phyloP scores from a whole-genome alignment of 2,113 vertebrate genomes.

The Hemichromis elongatus region DNA sequence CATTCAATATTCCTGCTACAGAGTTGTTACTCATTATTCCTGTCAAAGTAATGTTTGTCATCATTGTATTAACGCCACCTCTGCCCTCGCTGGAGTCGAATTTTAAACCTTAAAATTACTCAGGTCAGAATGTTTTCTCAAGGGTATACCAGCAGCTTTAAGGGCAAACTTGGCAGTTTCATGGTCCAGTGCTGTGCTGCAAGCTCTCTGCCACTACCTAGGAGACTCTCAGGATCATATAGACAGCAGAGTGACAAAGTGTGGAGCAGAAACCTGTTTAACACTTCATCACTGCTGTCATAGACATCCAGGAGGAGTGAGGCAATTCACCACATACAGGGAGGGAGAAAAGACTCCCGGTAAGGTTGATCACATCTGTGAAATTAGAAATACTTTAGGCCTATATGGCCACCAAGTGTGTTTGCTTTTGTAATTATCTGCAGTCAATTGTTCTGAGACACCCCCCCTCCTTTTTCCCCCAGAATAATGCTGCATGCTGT shows the following conservation, averaged over 20 bases:
- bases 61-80: conserved; percentile 14
- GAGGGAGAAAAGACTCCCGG: conserved; percentile 22
- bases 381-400: conserved; percentile 68
- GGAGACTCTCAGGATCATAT: conserved; percentile 34
- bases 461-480: background rate
- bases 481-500: conserved; percentile 1
- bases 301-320: conserved; percentile 29
- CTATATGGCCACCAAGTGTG: conserved; percentile 52
- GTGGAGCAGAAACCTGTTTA: conserved; percentile 51
- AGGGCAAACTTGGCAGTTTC: conserved; percentile 55
- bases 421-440: conserved; percentile 66
- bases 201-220: background rate
- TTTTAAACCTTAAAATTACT: conserved; percentile 43
- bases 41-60: conserved; percentile 24
- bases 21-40: conserved; percentile 23
- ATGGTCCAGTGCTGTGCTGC: conserved; percentile 34
- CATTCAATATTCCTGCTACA: conserved; percentile 2
- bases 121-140: conserved; percentile 39
- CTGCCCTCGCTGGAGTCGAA: conserved; percentile 10
- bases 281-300: conserved; percentile 55
- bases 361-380: conserved; percentile 69
- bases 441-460: conserved; percentile 19
- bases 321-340: conserved; percentile 12
- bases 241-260: conserved; percentile 49
- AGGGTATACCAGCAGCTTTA: conserved; percentile 49